A percentile compares a stretch with the other conserved stretches of the same genome.
phyloP scores from a whole-genome alignment of 2,797 vertebrate species.

The Coccyzus lansbergi region DNA sequence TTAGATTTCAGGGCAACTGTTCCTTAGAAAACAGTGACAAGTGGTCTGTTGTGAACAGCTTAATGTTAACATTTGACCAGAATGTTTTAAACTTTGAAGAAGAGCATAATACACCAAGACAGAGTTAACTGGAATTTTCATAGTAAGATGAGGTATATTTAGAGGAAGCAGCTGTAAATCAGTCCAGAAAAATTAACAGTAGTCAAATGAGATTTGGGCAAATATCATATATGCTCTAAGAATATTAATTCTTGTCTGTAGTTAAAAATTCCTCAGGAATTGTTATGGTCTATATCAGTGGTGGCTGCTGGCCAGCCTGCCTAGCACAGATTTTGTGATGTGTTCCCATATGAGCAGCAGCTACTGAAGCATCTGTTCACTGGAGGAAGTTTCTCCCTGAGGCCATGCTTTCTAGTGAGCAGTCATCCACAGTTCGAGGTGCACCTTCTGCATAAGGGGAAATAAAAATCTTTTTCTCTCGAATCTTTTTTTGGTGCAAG shows the following conservation, averaged over 20 bases:
- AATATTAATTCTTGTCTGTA: background rate
- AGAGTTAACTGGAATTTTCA: background rate
- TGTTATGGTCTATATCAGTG: background rate
- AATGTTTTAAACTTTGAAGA: background rate
- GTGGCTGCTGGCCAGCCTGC: background rate
- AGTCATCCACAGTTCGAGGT: background rate
- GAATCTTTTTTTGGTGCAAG: background rate
- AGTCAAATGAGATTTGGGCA: background rate
- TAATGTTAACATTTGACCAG: background rate
- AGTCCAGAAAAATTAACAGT: background rate
- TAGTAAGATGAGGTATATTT: background rate
- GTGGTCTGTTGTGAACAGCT: background rate
- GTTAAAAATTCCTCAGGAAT: background rate
- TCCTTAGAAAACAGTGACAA: background rate
- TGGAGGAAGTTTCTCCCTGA: background rate
- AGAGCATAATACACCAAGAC: background rate
- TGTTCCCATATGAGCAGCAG: background rate
- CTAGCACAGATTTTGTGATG: background rate
- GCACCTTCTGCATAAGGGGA: background rate
- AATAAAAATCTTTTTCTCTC: fast-evolving
- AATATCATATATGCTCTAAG: background rate
- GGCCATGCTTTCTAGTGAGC: background rate
- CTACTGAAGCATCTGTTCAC: background rate
- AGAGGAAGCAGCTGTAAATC: background rate
- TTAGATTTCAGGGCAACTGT: background rate